Evolutionary conservation across 2,888 invertebrate species (phyloP).

Genomic region (Lobophora halterata): DNA sequence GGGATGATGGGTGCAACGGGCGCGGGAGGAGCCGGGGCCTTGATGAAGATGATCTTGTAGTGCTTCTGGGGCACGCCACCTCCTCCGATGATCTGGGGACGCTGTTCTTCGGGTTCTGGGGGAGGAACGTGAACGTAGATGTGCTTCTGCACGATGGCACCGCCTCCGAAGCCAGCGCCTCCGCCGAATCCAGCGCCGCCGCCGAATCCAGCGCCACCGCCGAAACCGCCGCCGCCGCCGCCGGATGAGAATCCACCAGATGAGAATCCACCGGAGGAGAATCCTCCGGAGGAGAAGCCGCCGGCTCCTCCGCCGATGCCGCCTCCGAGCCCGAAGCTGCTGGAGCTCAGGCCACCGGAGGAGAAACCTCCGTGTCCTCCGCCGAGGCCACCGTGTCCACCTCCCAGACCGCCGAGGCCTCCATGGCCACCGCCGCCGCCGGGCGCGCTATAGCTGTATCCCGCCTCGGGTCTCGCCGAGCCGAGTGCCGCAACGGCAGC

Average conservation of each 20-base stretch:
- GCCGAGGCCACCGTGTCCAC: slow-evolving; percentile 44
- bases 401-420: slow-evolving; percentile 49
- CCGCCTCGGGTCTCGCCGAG: slow-evolving; percentile 82
- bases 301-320: slow-evolving; percentile 50
- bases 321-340: slow-evolving; percentile 61
- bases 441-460: slow-evolving; percentile 80
- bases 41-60: slow-evolving; percentile 93
- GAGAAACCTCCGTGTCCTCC: slow-evolving; percentile 53
- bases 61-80: slow-evolving; percentile 87
- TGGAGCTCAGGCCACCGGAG: slow-evolving; percentile 57
- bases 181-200: slow-evolving; percentile 56
- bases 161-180: slow-evolving; percentile 68
- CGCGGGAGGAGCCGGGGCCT: slow-evolving; percentile 88
- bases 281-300: slow-evolving; percentile 46
- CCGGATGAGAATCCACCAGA: slow-evolving; percentile 45
- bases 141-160: slow-evolving; percentile 87
- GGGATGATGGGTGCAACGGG: slow-evolving; percentile 88
- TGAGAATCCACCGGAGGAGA: slow-evolving; percentile 51
- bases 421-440: slow-evolving; percentile 56
- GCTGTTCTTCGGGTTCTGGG: slow-evolving; percentile 88
- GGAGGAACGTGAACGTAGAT: slow-evolving; percentile 92
- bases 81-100: slow-evolving; percentile 83
- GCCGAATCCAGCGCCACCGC: slow-evolving; percentile 50
- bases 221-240: slow-evolving; percentile 50
- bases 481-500: slow-evolving; percentile 80